These are phyloP conservation scores for Platorchestia sp. DNA, from an alignment of 1,140 invertebrate genomes.

Conservation along the genomic window DNA sequence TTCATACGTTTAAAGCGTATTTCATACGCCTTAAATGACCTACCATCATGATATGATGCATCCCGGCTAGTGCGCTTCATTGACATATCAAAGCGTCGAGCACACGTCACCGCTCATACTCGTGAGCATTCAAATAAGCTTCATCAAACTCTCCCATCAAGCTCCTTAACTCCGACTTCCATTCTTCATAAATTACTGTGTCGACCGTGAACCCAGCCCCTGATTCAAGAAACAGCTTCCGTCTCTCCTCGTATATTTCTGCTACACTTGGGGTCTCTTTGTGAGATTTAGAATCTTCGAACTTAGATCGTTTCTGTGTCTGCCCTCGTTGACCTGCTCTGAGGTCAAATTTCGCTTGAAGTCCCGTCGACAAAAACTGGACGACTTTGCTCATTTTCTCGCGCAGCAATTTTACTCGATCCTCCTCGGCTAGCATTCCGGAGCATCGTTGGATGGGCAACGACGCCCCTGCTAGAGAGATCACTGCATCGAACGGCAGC, in stretches of 20 bases:
- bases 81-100: background rate
- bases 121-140: background rate
- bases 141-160: background rate
- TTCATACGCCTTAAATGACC: background rate
- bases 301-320: background rate
- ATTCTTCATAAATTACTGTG: background rate
- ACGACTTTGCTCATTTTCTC: background rate
- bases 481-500: slow-evolving; percentile 3
- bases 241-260: background rate
- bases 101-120: background rate
- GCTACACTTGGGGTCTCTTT: background rate
- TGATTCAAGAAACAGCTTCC: background rate
- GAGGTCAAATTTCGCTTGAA: background rate
- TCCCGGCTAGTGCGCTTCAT: background rate
- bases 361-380: background rate
- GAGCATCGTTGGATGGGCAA: background rate
- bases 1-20: background rate
- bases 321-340: background rate
- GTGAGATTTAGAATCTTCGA: background rate
- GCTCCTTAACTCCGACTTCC: background rate
- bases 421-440: background rate
- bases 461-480: background rate
- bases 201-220: background rate
- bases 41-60: background rate
- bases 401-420: background rate